A percentile compares a stretch with the other conserved stretches of the same genome.
phyloP scores from a whole-genome alignment of 2,888 invertebrate species.

The Synergus gifuensis region DNA sequence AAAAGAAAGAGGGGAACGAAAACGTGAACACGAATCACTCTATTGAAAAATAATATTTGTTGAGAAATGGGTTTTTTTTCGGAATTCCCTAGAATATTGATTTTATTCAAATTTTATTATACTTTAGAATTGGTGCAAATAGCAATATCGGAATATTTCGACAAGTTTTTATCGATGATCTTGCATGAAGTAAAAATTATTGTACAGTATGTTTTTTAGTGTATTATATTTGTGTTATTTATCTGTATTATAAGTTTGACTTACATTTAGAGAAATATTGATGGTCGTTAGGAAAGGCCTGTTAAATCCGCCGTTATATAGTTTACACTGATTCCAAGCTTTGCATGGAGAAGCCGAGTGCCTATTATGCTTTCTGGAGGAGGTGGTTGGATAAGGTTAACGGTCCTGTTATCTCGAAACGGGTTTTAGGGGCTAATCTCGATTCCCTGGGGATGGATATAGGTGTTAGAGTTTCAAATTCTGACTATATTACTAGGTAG shows the following conservation, averaged over 20 bases:
- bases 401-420: slow-evolving; percentile 68
- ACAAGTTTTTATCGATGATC: neutral
- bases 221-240: too few species aligned
- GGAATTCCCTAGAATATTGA: neutral
- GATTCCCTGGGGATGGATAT: slow-evolving; percentile 61
- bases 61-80: neutral
- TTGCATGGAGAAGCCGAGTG: slow-evolving; percentile 19
- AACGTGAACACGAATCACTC: slow-evolving; percentile 6
- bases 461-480: slow-evolving; percentile 57
- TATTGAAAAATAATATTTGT: slow-evolving; percentile 24
- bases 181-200: too few species aligned
- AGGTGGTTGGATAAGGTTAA: slow-evolving; percentile 69
- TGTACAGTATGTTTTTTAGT: too few species aligned
- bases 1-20: neutral
- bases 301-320: neutral
- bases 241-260: too few species aligned
- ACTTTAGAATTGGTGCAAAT: neutral
- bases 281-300: neutral
- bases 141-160: neutral
- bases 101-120: neutral
- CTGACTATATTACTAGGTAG: slow-evolving; percentile 45
- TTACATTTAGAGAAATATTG: too few species aligned
- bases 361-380: slow-evolving; percentile 13
- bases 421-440: slow-evolving; percentile 70
- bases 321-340: slow-evolving; percentile 2